phyloP scores from a whole-genome alignment of 2,888 invertebrate species.

The Dusona sp. region DNA sequence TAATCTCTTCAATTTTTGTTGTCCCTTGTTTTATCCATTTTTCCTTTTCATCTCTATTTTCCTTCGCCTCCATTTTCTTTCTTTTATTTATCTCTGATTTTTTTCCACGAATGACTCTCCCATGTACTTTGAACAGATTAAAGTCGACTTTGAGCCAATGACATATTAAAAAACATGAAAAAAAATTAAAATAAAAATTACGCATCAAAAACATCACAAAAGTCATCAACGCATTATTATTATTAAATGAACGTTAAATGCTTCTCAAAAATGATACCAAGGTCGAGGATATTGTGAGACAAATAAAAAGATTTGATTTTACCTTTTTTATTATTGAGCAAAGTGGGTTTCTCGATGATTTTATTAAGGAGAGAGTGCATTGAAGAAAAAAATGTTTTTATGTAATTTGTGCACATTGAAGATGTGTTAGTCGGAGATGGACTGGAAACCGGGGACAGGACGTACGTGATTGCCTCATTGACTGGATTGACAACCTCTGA shows the following conservation, averaged over 20 bases:
- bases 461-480: slow-evolving; percentile 84
- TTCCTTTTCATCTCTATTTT: neutral
- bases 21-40: neutral
- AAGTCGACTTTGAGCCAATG: neutral
- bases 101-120: neutral
- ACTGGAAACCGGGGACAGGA: slow-evolving; percentile 76
- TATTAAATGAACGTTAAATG: neutral
- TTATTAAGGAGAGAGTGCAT: neutral
- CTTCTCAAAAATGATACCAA: too few species aligned
- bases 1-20: neutral
- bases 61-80: neutral
- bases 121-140: neutral
- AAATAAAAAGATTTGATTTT: neutral
- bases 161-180: neutral
- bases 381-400: slow-evolving; percentile 23
- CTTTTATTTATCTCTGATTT: neutral
- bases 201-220: neutral
- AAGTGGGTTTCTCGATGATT: neutral
- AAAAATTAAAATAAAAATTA: neutral
- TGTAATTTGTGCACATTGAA: slow-evolving; percentile 26
- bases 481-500: slow-evolving; percentile 82
- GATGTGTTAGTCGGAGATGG: slow-evolving; percentile 45
- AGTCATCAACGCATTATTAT: neutral
- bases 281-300: neutral
- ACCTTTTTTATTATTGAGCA: neutral